A percentile compares a stretch with the other conserved stretches of the same genome.
These are phyloP conservation scores for Leptestheria dahalacensis DNA, from an alignment of 1,140 invertebrate species.

Conservation along the genomic window DNA sequence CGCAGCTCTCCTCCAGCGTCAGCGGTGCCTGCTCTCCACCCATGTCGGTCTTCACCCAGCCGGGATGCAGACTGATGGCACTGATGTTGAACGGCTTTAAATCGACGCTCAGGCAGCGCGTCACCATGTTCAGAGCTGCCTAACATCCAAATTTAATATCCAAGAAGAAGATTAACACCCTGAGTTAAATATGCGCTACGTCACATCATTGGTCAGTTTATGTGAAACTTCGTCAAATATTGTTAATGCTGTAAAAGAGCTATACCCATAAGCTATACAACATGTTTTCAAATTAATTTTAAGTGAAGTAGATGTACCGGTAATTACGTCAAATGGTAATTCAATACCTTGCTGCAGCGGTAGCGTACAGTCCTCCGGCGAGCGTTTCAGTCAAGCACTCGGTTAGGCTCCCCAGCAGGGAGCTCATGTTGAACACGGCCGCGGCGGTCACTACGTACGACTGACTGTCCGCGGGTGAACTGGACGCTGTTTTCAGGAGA, in stretches of 20 bases:
- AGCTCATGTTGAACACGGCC: conserved; percentile 67
- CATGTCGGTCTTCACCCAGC: conserved; percentile 16
- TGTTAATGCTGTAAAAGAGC: too few species aligned
- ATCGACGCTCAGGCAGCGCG: conserved; percentile 68
- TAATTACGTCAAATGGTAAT: too few species aligned
- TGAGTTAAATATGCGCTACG: too few species aligned
- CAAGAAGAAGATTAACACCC: too few species aligned
- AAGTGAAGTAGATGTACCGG: too few species aligned
- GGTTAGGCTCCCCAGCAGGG: conserved; percentile 58
- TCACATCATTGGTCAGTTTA: too few species aligned
- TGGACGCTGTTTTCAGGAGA: conserved; percentile 48
- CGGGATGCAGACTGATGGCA: conserved; percentile 61
- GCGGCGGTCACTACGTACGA: conserved; percentile 38
- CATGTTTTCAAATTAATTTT: too few species aligned
- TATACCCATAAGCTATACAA: too few species aligned
- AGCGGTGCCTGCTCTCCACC: conserved; percentile 45
- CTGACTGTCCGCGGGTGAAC: conserved; percentile 22
- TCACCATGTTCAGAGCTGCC: conserved; percentile 71
- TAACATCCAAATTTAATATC: too few species aligned
- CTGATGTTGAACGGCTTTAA: conserved; percentile 53
- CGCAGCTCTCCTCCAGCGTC: conserved; percentile 45
- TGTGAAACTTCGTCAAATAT: too few species aligned
- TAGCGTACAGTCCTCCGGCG: conserved; percentile 3
- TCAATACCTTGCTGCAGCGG: conserved; percentile 14
- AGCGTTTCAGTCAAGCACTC: neutral